phyloP scores from a whole-genome alignment of 2,888 invertebrate genomes.

The Melinaea menophilus region DNA sequence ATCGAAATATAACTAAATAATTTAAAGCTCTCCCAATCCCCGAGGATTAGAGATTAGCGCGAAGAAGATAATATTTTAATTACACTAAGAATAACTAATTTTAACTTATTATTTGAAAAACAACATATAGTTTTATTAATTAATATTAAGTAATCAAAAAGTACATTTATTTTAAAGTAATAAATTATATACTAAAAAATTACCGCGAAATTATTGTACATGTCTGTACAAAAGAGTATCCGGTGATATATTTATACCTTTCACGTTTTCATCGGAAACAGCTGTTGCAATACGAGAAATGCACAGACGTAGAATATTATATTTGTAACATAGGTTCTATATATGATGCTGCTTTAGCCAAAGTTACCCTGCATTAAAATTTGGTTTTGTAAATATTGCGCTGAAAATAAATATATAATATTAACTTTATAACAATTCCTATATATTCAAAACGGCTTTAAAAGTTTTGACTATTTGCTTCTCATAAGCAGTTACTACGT shows the following conservation, averaged over 20 bases:
- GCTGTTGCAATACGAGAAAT: neutral
- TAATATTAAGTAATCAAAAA: neutral
- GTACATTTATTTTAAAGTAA: neutral
- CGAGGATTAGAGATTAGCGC: neutral
- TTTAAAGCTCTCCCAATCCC: no score
- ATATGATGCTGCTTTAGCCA: no score
- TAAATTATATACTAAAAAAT: neutral
- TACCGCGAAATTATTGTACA: neutral
- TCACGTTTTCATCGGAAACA: conserved; percentile 2
- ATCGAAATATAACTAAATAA: neutral
- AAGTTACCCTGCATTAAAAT: no score
- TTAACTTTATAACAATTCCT: no score
- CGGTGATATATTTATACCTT: conserved; percentile 2
- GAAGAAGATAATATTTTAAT: conserved; percentile 1
- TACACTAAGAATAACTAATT: neutral
- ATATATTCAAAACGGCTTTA: no score
- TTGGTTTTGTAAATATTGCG: no score
- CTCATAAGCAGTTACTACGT: no score
- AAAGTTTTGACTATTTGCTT: no score
- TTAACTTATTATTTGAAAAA: no score
- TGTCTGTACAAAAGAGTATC: neutral
- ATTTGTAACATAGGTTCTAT: no score
- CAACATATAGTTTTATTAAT: neutral
- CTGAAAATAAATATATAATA: no score
- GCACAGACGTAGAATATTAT: neutral